These are phyloP conservation scores for Pseudachorutes palmiensis DNA, from an alignment of 1,140 invertebrate genomes.

Conservation along the genomic window DNA sequence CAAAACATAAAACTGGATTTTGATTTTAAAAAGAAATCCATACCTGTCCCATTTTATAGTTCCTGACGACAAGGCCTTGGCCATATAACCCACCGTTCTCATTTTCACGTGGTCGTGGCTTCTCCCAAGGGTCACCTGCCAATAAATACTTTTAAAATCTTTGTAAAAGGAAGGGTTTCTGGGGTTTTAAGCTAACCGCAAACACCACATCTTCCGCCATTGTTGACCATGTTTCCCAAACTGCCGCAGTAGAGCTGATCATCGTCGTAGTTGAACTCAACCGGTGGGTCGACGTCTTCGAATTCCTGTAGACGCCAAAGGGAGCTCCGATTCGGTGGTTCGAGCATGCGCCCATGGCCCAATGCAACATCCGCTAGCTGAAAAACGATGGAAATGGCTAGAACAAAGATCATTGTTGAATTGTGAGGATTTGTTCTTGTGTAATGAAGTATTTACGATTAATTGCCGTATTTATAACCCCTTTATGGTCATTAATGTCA, in stretches of 20 bases:
- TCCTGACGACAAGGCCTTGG: slow-evolving; percentile 44
- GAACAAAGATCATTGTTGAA: too few relatives aligned
- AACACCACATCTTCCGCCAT: slow-evolving; percentile 44
- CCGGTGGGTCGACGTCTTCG: slow-evolving; percentile 26
- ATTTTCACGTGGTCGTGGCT: slow-evolving; percentile 45
- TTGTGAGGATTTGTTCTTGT: too few relatives aligned
- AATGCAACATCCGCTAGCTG: too few relatives aligned
- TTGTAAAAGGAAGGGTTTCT: too few relatives aligned
- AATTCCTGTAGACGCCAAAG: slow-evolving; percentile 39
- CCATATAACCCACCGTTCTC: slow-evolving; percentile 50
- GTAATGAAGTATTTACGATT: too few relatives aligned
- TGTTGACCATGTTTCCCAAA: slow-evolving; percentile 29
- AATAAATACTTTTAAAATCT: too few relatives aligned
- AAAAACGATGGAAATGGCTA: too few relatives aligned
- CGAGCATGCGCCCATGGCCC: slow-evolving; percentile 58
- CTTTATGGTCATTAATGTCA: too few relatives aligned
- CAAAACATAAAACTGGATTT: background rate
- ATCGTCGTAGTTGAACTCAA: slow-evolving; percentile 40
- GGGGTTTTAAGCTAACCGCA: slow-evolving; percentile 44
- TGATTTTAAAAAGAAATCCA: background rate
- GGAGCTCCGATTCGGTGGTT: slow-evolving; percentile 55
- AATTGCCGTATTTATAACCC: too few relatives aligned
- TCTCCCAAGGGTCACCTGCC: slow-evolving; percentile 39
- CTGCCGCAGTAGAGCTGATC: slow-evolving; percentile 38
- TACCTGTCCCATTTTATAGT: slow-evolving; percentile 41